A percentile compares a stretch with the other conserved stretches of the same genome.
Evolutionary conservation across 2,113 vertebrate species (phyloP).

Genomic region (Panurus biarmicus): DNA sequence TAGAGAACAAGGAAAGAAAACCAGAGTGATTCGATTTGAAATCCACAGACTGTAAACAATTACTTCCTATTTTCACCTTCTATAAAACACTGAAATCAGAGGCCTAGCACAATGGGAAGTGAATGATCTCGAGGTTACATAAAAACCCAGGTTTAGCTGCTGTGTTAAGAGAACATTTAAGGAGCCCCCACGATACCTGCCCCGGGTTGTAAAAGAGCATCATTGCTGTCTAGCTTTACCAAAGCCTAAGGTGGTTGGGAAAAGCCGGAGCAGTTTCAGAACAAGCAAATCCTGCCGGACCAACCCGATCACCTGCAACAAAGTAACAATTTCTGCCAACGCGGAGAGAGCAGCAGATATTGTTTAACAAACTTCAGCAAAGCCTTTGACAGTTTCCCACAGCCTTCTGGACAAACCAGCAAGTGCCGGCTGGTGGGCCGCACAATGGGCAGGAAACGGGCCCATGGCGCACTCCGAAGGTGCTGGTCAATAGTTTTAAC

Average conservation of each 20-base stretch:
- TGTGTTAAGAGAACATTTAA: not conserved
- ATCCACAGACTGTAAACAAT: not conserved
- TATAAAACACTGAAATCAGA: not conserved
- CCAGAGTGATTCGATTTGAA: not conserved
- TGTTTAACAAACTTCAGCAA: not conserved
- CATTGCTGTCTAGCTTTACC: not conserved
- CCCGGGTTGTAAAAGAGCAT: not conserved
- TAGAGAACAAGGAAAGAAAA: not conserved
- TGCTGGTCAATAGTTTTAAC: no score
- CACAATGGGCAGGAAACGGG: fast-evolving
- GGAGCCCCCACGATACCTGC: not conserved
- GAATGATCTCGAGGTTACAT: not conserved
- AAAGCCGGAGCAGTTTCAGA: not conserved
- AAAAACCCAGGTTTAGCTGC: not conserved
- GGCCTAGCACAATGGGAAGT: not conserved
- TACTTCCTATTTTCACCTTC: not conserved
- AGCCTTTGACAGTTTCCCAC: not conserved
- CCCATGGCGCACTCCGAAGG: fast-evolving
- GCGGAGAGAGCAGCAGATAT: fast-evolving
- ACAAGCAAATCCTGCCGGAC: not conserved
- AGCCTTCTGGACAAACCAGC: not conserved
- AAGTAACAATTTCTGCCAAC: not conserved
- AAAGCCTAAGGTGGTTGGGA: not conserved
- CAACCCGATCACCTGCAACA: not conserved
- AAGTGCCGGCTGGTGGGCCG: fast-evolving